Conservation (phyloP, 2,888 invertebrate genomes). For the Ornithoptera priamus region DNA sequence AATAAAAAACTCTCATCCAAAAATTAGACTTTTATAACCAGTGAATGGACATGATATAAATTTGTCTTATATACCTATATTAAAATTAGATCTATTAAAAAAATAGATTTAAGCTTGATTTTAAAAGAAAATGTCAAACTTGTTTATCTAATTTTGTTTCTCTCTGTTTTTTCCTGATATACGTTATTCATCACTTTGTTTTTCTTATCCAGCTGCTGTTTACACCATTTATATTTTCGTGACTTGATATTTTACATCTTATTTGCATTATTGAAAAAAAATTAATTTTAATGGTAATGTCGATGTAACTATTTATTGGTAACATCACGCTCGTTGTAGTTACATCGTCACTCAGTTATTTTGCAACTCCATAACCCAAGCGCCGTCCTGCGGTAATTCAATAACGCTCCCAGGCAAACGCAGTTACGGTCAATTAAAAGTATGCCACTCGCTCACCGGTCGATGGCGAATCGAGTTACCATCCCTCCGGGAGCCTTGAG, state of each 20-base stretch:
- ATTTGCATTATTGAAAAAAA: background rate
- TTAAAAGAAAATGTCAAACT: too few relatives aligned
- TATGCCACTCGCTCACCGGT: slow-evolving; percentile 70
- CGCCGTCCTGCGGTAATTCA: slow-evolving; percentile 66
- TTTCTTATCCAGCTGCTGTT: too few relatives aligned
- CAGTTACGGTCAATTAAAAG: slow-evolving; percentile 79
- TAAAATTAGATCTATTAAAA: background rate
- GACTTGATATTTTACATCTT: background rate
- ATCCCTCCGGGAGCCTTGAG: slow-evolving; percentile 58
- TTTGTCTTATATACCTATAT: too few relatives aligned
- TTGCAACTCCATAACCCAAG: slow-evolving; percentile 53
- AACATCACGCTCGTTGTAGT: slow-evolving; percentile 7
- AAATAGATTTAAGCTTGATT: too few relatives aligned
- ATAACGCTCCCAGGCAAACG: slow-evolving; percentile 76
- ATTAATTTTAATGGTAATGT: background rate
- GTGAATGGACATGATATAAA: too few relatives aligned
- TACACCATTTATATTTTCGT: background rate
- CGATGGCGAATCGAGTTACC: slow-evolving; percentile 66
- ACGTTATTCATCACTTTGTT: too few relatives aligned
- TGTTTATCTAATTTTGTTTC: too few relatives aligned
- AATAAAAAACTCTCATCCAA: too few relatives aligned
- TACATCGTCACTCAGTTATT: slow-evolving; percentile 37
- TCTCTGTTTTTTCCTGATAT: too few relatives aligned
- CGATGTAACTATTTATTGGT: slow-evolving; percentile 6
- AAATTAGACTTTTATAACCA: too few relatives aligned